phyloP scores from a whole-genome alignment of 2,113 vertebrate genomes.

The Ciconia stormi region DNA sequence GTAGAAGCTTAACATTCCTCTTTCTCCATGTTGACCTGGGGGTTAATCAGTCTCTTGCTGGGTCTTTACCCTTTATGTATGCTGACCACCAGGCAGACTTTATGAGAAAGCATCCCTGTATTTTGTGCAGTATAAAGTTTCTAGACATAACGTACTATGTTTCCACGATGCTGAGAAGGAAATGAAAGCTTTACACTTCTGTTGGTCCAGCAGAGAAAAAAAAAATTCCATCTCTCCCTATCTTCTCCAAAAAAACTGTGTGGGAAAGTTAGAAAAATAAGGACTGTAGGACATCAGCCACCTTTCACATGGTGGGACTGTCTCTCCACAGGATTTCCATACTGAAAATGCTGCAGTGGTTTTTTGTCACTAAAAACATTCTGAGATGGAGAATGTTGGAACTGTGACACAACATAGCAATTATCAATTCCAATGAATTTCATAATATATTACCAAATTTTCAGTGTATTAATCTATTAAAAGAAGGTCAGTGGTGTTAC shows the following conservation, averaged over 20 bases:
- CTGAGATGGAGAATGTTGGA: not conserved
- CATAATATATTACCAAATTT: not conserved
- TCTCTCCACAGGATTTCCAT: not conserved
- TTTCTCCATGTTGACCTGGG: not conserved
- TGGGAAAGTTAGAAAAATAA: not conserved
- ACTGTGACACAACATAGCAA: not conserved
- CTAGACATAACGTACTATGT: not conserved
- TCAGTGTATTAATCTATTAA: not conserved
- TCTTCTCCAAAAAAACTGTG: accelerated
- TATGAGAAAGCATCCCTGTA: not conserved
- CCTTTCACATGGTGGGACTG: not conserved
- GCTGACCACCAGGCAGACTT: not conserved
- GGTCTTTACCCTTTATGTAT: not conserved
- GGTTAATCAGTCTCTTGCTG: not conserved
- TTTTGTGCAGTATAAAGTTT: not conserved
- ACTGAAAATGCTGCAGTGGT: accelerated
- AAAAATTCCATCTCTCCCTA: not conserved
- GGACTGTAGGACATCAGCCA: not conserved
- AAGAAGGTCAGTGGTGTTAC: not conserved
- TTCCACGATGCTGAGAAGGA: not conserved
- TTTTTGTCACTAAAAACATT: not conserved
- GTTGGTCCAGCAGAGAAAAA: not conserved
- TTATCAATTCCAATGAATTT: not conserved
- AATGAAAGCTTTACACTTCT: not conserved
- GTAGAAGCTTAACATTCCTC: not conserved